phyloP scores from a whole-genome alignment of 2,888 invertebrate species.

The Gari tellinella region DNA sequence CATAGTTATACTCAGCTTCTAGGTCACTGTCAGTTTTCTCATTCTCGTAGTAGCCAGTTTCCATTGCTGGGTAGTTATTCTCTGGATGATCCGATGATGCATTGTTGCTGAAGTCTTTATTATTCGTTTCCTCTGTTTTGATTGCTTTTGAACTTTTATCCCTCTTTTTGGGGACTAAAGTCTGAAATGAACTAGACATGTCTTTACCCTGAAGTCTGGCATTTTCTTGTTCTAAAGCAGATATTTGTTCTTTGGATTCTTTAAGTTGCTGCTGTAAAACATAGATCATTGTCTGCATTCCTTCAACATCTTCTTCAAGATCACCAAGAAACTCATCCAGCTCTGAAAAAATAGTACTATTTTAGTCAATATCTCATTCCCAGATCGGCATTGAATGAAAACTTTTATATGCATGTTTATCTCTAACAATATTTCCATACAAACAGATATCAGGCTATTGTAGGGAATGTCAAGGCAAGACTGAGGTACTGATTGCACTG shows the following conservation, averaged over 20 bases:
- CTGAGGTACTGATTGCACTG: too few relatives aligned
- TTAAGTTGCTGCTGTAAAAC: constrained; percentile 96
- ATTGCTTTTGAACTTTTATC: constrained; percentile 31
- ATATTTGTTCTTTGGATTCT: constrained; percentile 90
- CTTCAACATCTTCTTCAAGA: constrained; percentile 98
- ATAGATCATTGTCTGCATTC: constrained; percentile 98
- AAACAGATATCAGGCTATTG: too few relatives aligned
- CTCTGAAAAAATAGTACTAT: constrained; percentile 87
- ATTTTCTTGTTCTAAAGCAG: constrained; percentile 87
- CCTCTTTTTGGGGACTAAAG: constrained; percentile 29
- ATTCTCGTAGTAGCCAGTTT: constrained; percentile 42
- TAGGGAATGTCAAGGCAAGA: too few relatives aligned
- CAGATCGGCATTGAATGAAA: neutral
- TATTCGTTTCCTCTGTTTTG: constrained; percentile 31
- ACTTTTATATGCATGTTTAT: too few relatives aligned
- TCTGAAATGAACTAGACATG: constrained; percentile 12
- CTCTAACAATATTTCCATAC: too few relatives aligned
- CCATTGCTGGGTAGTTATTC: constrained; percentile 48
- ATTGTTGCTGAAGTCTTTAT: constrained; percentile 30
- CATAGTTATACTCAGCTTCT: constrained; percentile 53
- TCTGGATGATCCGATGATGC: constrained; percentile 13
- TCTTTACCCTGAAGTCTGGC: constrained; percentile 40
- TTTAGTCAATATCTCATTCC: neutral
- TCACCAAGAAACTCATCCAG: constrained; percentile 97
- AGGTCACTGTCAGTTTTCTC: constrained; percentile 56